Base-by-base conservation (phyloP, 2,888 invertebrate species). In the Clunio marinus region DNA sequence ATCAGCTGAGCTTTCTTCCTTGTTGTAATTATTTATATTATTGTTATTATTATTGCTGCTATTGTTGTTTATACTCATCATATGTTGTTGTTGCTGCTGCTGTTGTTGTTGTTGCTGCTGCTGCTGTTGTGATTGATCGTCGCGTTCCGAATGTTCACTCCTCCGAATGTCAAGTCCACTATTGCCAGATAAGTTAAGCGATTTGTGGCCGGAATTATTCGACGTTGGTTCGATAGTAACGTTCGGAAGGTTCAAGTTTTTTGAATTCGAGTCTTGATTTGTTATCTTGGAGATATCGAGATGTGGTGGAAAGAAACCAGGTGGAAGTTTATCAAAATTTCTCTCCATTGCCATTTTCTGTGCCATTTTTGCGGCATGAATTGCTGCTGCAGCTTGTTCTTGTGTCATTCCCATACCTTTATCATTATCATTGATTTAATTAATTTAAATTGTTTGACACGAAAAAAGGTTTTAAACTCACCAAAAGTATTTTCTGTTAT, bases 401-500 rank as follows among this genome's bases (percentile, higher is more conserved):
- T 84, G 83, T 71, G 83, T 82, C 77, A 86, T 82, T 10, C 84
- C 83, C 81, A 85, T 83, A 69, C 68, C 68, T 68, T 17, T 25
- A 28, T 66, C 35, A 51, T 60, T 27, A 32, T n/a, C n/a, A 24
- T 32, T 2, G 13, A 20, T 57, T 63, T 2, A 65, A 45, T 45
- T 13, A 45, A 24, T 41, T 41, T 62, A 10, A 15, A 22, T n/a
- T 37, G 10, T n/a, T 45, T 10, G 13, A 24, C 25, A 70, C 25
- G n/a, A 45, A 41, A 66, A 66, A 46, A 28, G 27, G 69, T 22
- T 55, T 68, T n/a, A 45, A 45, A 74, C 80, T 82, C 76, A 80
- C 88, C 84, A 70, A 87, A 85, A 63, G 89, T 87, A 75, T 89
- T 92, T 76, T 93, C 92, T 1, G 91, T 89, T 74, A 93, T 91